Percentiles rank a stretch among this genome's conserved stretches.
phyloP scores from a whole-genome alignment of 2,113 vertebrate genomes.

The Neopipo cinnamomea region DNA sequence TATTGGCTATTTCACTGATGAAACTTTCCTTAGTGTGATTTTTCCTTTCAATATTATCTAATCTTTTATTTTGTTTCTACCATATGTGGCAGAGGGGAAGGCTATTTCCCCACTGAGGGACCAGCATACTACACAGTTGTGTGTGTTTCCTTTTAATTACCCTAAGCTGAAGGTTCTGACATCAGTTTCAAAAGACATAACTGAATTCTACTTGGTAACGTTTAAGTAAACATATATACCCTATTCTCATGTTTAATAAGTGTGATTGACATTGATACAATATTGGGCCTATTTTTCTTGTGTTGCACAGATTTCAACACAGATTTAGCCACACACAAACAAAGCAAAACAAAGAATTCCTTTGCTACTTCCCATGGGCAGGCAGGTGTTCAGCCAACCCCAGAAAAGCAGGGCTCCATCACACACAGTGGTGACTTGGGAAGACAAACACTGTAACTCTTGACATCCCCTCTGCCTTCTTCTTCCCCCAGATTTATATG shows the following conservation, averaged over 20 bases:
- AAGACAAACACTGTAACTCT: background rate
- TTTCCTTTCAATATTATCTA: background rate
- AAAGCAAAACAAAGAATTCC: background rate
- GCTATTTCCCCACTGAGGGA: background rate
- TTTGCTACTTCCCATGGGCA: background rate
- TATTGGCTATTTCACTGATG: background rate
- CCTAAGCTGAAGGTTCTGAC: background rate
- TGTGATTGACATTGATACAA: background rate
- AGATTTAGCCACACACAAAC: background rate
- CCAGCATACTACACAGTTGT: background rate
- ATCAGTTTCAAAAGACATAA: background rate
- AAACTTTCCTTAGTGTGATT: background rate
- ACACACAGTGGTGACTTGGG: background rate
- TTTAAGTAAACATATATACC: background rate
- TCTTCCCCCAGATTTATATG: background rate
- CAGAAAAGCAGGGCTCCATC: background rate
- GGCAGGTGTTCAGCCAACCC: background rate
- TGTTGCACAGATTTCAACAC: background rate
- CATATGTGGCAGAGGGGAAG: background rate
- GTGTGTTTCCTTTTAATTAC: background rate
- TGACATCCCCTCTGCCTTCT: background rate
- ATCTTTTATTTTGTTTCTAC: background rate
- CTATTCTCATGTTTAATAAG: background rate
- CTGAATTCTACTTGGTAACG: background rate
- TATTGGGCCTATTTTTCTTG: background rate